Evolutionary conservation across 1,140 invertebrate species (phyloP), one percentile per base, ranked within the genome.

Genomic region (Acromyrmex heyeri): DNA sequence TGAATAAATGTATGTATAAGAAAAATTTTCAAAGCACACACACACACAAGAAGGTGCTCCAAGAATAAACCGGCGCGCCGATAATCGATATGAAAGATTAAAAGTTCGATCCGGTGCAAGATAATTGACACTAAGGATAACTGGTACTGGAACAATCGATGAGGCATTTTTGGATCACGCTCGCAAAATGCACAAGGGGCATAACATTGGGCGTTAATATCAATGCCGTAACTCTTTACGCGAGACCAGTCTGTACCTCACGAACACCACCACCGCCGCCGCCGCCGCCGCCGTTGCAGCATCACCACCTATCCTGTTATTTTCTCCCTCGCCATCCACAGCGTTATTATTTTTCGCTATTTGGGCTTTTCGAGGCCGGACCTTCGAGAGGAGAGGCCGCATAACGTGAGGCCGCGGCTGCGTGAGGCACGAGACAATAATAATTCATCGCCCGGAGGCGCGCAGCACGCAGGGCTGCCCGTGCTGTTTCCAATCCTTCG

Each of bases 381-480:
- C 61, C 59, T 78, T 70, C 64, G 61, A 81, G 79, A 82, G 79
- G 73, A 79, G 67, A 67, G 70, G 72, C 64, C 55, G 72, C 85
- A 83, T 90, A 87, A 90, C 61, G 79, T 53, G 77, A 72, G 82
- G 89, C 55, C 69, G 86, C 77, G 75, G 88, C 86, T 90, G 89
- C 89, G 89, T 94, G 93, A 91, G 91, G 89, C 92, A 93, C 91
- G 92, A 94, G 92, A 91, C 92, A 91, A 91, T 87, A 92, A 92
- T 93, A 92, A 92, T 88, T 89, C 88, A 85, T 86, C 61, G 90
- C 90, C 70, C 55, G 75, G 79, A 85, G 89, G 87, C 61, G 50
- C 85, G 82, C 85, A 88, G 88, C 90, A 90, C 86, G 90, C 90
- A 91, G 79, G 18, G 55, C 69, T 65, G 89, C 86, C 92, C 89